Evolutionary conservation across 2,113 vertebrate species (phyloP).

Genomic region (Microtus oregoni): DNA sequence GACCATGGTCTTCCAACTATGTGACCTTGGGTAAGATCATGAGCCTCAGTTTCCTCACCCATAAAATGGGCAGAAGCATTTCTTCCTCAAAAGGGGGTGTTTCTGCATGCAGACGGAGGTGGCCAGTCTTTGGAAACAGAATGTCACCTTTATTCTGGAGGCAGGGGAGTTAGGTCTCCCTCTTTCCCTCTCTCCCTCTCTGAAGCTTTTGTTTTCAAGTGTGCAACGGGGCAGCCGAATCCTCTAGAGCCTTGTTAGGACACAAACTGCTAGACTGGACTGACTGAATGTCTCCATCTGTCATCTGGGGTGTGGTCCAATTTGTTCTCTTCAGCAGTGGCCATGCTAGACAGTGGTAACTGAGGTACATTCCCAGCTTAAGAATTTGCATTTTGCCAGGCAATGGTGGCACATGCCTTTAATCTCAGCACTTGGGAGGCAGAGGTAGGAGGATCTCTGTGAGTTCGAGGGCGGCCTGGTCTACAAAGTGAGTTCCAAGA

Average conservation of each 20-base stretch:
- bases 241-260: neutral
- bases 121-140: neutral
- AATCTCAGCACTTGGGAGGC: too few species aligned
- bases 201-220: neutral
- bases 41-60: neutral
- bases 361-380: neutral
- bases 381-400: neutral
- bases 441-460: too few species aligned
- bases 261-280: neutral
- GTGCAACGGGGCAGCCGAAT: neutral
- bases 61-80: neutral
- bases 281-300: neutral
- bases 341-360: accelerated
- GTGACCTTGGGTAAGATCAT: neutral
- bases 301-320: neutral
- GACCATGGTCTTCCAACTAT: neutral
- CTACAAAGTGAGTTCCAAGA: too few species aligned
- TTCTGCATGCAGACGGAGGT: accelerated
- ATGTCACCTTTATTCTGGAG: accelerated
- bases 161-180: neutral
- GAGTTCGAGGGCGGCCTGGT: accelerated
- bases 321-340: neutral
- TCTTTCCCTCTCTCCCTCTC: too few species aligned
- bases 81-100: neutral
- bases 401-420: too few species aligned